phyloP scores from a whole-genome alignment of 2,113 vertebrate species.

The Caloenas nicobarica region DNA sequence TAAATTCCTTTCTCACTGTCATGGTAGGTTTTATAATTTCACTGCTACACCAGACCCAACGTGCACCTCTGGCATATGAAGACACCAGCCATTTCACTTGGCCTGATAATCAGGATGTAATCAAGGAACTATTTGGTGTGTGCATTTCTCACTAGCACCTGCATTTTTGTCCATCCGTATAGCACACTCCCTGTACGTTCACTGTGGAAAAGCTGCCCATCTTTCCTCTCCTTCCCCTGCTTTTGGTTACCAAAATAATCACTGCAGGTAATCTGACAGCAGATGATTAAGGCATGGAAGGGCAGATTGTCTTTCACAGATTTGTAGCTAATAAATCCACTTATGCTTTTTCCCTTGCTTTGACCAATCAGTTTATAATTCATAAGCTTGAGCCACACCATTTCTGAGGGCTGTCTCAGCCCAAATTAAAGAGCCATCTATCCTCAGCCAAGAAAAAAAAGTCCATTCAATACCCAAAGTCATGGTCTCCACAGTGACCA shows the following conservation, averaged over 20 bases:
- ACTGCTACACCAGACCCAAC: background rate
- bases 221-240: background rate
- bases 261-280: background rate
- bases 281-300: background rate
- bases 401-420: background rate
- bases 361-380: slow-evolving; percentile 27
- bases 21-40: background rate
- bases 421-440: background rate
- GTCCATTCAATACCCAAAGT: background rate
- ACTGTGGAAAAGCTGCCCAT: background rate
- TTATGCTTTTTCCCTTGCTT: background rate
- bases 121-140: background rate
- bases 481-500: background rate
- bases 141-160: background rate
- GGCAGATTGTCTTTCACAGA: background rate
- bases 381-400: background rate
- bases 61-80: background rate
- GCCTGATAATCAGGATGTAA: background rate
- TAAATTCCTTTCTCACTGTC: background rate
- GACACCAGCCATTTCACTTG: background rate
- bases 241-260: background rate
- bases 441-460: background rate
- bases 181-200: fast-evolving
- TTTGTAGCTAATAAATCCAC: background rate
- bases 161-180: background rate